Evolutionary conservation across 2,888 invertebrate species (phyloP).

Genomic region (Candidula unifasciata): DNA sequence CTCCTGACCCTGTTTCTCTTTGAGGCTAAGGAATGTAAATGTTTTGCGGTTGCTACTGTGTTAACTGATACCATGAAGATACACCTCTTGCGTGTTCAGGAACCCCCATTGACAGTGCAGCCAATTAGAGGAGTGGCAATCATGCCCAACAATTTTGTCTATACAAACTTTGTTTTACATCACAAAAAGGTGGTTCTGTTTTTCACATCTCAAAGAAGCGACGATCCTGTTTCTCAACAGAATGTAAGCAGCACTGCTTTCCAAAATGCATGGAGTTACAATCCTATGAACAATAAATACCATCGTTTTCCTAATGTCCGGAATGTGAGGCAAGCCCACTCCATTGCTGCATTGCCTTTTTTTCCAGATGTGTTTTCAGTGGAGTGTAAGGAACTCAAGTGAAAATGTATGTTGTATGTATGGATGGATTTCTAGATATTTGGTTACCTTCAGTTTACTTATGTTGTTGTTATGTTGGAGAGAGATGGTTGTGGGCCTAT

Average conservation of each 20-base stretch:
- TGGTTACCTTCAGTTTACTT: too few species aligned
- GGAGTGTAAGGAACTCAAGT: background rate
- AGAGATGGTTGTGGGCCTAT: too few species aligned
- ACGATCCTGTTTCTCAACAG: background rate
- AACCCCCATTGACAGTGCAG: background rate
- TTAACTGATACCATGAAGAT: background rate
- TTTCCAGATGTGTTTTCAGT: background rate
- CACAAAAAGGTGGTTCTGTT: conserved; percentile 20
- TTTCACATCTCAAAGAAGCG: background rate
- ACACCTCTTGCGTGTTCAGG: background rate
- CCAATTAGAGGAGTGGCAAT: background rate
- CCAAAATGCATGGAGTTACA: background rate
- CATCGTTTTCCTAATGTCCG: background rate
- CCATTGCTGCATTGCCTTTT: conserved; percentile 14
- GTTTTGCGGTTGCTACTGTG: background rate
- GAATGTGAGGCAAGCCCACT: conserved; percentile 24
- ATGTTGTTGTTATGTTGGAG: too few species aligned
- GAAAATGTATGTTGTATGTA: background rate
- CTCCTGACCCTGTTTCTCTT: background rate
- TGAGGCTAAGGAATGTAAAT: background rate
- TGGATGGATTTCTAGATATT: too few species aligned
- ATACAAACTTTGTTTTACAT: conserved; percentile 7
- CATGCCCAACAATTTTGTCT: background rate
- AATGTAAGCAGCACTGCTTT: background rate
- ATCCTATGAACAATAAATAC: background rate